Base-by-base conservation (phyloP, 2,888 invertebrate genomes). In the Microplitis deprimator region DNA sequence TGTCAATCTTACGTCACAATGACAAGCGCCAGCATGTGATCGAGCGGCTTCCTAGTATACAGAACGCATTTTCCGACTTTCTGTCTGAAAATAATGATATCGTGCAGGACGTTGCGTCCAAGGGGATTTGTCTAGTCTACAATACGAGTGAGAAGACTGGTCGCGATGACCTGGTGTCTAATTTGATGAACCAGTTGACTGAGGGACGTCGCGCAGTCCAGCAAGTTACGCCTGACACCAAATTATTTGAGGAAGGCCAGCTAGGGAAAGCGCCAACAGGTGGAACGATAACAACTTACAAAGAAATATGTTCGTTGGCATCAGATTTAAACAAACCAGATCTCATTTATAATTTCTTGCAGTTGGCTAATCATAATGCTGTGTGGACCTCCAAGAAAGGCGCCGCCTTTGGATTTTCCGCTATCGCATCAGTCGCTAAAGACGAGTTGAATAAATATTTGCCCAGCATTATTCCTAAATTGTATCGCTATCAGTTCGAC, bases 251-350 rank as follows among this genome's bases (percentile, higher is more conserved):
- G 79, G 96, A 96, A 84, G 97, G 96, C 29, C 94, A 96, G 89
- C 90, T 97, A 8, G 97, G 97, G 50, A 94, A 94, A 87, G 93
- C 95, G 6, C 97, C 97, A 2, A 95, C 96, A 20, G 97, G 96
- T 0, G 96, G 96, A 10, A 96, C 95, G 84, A 91, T 98, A 41
- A 95, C 97, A 1, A 98, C 98, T 0, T 98, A 98, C 90, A 97
- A 96, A 88, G 98, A 98, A 90, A 91, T 98, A 72, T 98, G 98
- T 89, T 95, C 97, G 0, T 91, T 98, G 67, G 98, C 98, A 0
- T 97, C 97, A 0, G 98, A 98, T 90, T 91, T 98, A 80, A 98
- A 98, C 87, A 96, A 98, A 88, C 98, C 98, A 0, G 98, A 98
- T 88, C 92, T 98, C 79, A 93, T 98, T 80, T 98, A 98, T 90